Evolutionary conservation across 2,113 vertebrate genomes (phyloP).

Genomic region (Donacobius atricapilla): DNA sequence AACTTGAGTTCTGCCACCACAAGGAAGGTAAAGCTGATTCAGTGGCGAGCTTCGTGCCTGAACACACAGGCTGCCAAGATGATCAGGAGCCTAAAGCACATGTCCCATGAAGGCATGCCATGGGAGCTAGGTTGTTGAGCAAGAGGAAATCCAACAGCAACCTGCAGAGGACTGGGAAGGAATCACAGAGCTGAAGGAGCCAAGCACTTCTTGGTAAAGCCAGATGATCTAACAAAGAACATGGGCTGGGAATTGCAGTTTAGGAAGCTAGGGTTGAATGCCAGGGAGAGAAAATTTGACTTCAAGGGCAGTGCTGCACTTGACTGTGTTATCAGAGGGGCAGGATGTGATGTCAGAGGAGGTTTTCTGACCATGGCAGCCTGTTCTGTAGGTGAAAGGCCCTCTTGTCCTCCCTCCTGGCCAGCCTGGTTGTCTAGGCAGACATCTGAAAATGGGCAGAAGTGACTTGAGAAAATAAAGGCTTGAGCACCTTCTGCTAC

Average conservation of each 20-base stretch:
- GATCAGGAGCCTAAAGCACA: not conserved
- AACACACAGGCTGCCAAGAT: not conserved
- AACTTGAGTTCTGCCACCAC: not conserved
- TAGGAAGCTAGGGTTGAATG: not conserved
- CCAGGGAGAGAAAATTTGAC: not conserved
- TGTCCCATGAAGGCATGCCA: fast-evolving
- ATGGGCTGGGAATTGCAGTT: not conserved
- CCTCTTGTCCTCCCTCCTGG: not conserved
- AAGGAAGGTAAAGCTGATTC: not conserved
- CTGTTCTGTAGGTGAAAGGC: not conserved
- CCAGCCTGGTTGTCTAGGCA: not conserved
- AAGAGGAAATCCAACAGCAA: not conserved
- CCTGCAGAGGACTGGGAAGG: not conserved
- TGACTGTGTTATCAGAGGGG: not conserved
- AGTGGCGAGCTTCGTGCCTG: not conserved
- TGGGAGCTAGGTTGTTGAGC: not conserved
- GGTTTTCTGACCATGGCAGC: not conserved
- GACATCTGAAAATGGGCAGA: not conserved
- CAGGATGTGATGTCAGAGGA: not conserved
- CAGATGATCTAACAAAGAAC: not conserved
- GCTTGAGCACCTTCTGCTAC: not conserved
- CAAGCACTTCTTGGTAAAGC: not conserved
- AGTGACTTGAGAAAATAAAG: not conserved
- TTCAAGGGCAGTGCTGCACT: not conserved
- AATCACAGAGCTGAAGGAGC: not conserved